Evolutionary conservation across 2,888 invertebrate species (phyloP), one percentile per base, ranked within the genome.

Genomic region (Drosophila mulleri): DNA sequence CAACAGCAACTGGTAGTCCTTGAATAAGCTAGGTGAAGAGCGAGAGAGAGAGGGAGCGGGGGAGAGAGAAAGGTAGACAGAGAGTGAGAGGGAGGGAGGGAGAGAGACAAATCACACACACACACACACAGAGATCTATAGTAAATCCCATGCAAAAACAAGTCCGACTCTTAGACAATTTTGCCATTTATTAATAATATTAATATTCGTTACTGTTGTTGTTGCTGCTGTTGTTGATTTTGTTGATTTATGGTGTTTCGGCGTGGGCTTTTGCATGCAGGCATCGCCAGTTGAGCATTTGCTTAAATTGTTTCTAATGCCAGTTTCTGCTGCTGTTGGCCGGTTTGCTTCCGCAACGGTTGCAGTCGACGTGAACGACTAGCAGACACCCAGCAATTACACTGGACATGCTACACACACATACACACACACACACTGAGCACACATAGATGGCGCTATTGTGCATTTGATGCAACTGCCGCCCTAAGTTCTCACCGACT

Each of bases 1-100:
- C 67, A 52, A 56, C 80, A 78, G 56, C 67, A 57, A 70, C 82
- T 82, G 72, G 85, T 72, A 83, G 83, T 83, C 85, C 83, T 83
- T 83, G 85, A 83, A 70, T 72, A 18, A 42, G 35, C 2, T 35
- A n/a, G 48, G 32, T 20, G 50, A 7, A 9, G 32, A 18, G 32
- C 5, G 50, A 48, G 48, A 35, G 52, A 52, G 32, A 23, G 20
- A 23, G 20, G 12, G 32, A 14, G 14, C 3, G 32, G 14, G 32
- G 14, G 18, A n/a, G n/a, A 11, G 50, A 8, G 45, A 32, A 4
- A 32, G 29, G 32, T 12, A 32, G 9, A 11, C 18, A 16, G 14
- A 9, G 26, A 26, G 5, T 2, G 9, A 9, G 3, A 47, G 16
- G 8, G 16, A 47, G 4, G 16, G 3, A 45, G 3, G 14, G 16